phyloP scores from a whole-genome alignment of 2,888 invertebrate species.

The Cephus spinipes region DNA sequence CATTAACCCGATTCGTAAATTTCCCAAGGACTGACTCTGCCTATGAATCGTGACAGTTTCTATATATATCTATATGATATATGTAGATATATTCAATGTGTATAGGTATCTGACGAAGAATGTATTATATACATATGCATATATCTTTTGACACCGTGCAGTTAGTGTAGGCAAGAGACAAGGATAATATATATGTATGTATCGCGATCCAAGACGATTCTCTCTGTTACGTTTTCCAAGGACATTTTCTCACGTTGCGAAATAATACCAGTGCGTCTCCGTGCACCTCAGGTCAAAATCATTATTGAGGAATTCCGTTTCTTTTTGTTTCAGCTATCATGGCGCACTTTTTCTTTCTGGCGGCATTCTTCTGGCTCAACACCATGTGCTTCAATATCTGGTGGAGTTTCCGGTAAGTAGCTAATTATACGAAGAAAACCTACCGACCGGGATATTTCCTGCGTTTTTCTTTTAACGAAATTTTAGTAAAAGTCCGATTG shows the following conservation, averaged over 20 bases:
- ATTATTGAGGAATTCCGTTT: slow-evolving; percentile 24
- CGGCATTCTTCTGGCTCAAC: slow-evolving; percentile 93
- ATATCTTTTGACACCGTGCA: no score
- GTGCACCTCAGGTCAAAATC: neutral
- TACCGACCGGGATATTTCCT: slow-evolving; percentile 1
- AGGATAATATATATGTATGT: neutral
- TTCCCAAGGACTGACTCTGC: neutral
- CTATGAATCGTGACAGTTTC: neutral
- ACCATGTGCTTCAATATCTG: slow-evolving; percentile 96
- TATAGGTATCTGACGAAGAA: neutral
- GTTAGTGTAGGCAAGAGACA: no score
- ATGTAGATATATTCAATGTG: neutral
- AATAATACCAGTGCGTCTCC: neutral
- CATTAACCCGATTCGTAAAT: neutral
- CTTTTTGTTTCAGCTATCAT: slow-evolving; percentile 76
- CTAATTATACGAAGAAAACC: neutral
- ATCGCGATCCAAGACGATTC: slow-evolving; percentile 17
- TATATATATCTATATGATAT: neutral
- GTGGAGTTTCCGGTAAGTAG: slow-evolving; percentile 89
- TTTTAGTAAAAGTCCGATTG: neutral
- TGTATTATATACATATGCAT: neutral
- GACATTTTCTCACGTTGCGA: slow-evolving; percentile 3
- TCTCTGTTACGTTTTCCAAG: neutral
- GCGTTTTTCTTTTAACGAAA: no score
- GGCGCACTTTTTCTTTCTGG: slow-evolving; percentile 90